Percentiles rank a stretch among this genome's conserved stretches.
Conservation (phyloP, 2,797 vertebrate genomes). For the Knipowitschia caucasica region DNA sequence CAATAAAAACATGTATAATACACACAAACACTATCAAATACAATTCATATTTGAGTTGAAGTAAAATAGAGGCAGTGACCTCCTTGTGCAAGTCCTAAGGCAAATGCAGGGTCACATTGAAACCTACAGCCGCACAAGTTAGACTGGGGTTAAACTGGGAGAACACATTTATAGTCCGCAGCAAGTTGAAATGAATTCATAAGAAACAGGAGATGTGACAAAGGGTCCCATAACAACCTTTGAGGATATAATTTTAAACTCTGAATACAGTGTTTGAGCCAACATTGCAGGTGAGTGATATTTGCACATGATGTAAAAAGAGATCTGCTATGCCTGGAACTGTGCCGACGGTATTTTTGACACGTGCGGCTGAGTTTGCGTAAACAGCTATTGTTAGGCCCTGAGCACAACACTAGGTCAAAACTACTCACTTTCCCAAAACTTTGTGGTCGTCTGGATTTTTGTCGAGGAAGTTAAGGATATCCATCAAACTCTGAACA, state of each 20-base stretch:
- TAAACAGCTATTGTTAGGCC: neutral
- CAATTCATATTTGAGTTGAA: neutral
- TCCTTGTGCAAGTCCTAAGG: neutral
- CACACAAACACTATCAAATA: neutral
- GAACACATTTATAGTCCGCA: no score
- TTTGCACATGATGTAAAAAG: neutral
- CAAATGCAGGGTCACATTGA: neutral
- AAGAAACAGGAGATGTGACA: neutral
- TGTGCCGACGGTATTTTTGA: neutral
- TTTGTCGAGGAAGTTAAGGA: conserved; percentile 87
- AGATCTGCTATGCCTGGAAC: neutral
- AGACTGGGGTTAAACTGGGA: no score
- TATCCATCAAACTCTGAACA: conserved; percentile 91
- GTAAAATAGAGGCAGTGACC: neutral
- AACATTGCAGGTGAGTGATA: neutral
- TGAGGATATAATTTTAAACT: neutral
- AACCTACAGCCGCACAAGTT: no score
- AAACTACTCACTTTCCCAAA: conserved; percentile 82
- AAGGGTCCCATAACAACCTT: neutral
- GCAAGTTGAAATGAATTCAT: neutral
- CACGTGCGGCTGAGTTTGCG: neutral
- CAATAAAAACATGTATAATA: neutral
- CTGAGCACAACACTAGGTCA: neutral
- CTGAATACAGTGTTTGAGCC: neutral
- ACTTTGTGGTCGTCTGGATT: conserved; percentile 84